Evolutionary conservation across 2,113 vertebrate species (phyloP), one percentile per base, ranked within the genome.

Genomic region (Lontra canadensis): DNA sequence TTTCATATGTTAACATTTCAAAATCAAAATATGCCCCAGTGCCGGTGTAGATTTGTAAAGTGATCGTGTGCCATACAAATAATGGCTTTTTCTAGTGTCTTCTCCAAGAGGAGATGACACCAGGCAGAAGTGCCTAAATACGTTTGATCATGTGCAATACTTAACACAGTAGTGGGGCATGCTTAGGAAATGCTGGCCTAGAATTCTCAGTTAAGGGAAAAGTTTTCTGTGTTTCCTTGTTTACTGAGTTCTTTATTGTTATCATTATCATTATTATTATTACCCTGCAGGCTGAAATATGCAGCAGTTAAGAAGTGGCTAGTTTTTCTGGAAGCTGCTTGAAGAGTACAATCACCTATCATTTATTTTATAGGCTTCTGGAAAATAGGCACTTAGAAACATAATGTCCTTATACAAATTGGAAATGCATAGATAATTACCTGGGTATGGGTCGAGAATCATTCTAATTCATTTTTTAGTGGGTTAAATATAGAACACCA

Each of bases 311-410:
- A 82, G 42, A 83, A 91, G 12, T 73, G n/a, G 9, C 34, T 91
- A 69, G 59, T 76, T 94, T 85, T 96, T 73, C 89, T 89, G 42
- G 71, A 93, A 86, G 55, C 73, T 90, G 57, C 76, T 81, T 84
- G 34, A 88, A 94, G 61, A 73, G 34, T 76, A 69, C 13, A 26
- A 57, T 78, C 90, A 95, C 74, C 89, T 47, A 73, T 67, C 61
- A 97, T 94, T 97, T 94, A 71, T 88, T 97, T 94, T 83, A 88
- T 90, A 95, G 71, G n/a, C 47, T 79, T 95, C 57, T 12, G 76
- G 88, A 87, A 97, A 85, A 90, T 84, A 94, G 61, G 36, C 36
- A 88, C 34, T 95, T 91, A 90, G 69, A 96, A 96, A 71, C 49
- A 57, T 87, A 85, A 83, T 91, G 29, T 47, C 63, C 95, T 96